Evolutionary conservation across 2,797 vertebrate genomes (phyloP).

Genomic region (Sebastes taczanowskii): DNA sequence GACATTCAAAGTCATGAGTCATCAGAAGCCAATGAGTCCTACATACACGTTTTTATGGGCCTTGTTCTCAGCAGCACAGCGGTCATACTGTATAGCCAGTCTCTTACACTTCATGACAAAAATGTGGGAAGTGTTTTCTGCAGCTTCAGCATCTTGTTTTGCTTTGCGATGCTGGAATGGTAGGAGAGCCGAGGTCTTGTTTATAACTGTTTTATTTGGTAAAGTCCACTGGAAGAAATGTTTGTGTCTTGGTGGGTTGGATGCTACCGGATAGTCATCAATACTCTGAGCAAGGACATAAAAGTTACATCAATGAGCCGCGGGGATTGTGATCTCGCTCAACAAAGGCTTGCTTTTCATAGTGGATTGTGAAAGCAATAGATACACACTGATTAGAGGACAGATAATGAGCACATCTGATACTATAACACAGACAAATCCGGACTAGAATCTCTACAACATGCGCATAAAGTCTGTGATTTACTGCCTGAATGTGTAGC

Average conservation of each 20-base stretch:
- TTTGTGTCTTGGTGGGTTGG: conserved; percentile 40
- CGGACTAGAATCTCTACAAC: background rate
- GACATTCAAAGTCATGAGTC: conserved; percentile 31
- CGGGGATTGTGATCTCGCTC: background rate
- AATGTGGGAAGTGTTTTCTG: conserved; percentile 67
- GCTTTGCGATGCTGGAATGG: conserved; percentile 47
- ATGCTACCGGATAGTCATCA: conserved; percentile 41
- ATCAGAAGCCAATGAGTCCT: conserved; percentile 31
- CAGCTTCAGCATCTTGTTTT: conserved; percentile 66
- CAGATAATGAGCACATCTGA: background rate
- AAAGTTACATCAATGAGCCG: conserved; percentile 32
- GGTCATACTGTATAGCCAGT: conserved; percentile 1
- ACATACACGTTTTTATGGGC: conserved; percentile 20
- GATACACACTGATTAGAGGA: conserved; percentile 12
- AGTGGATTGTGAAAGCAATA: background rate
- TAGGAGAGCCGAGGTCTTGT: conserved; percentile 40
- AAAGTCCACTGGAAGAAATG: conserved; percentile 35
- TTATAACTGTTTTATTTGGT: conserved; percentile 60
- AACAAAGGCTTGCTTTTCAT: conserved; percentile 3
- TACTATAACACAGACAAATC: background rate
- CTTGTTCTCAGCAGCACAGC: conserved; percentile 12
- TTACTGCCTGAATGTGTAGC: conserved; percentile 8
- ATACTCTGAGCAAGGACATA: conserved; percentile 7
- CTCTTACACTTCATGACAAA: conserved; percentile 34
- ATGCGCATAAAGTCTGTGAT: background rate